Percentiles rank a stretch among this genome's conserved stretches.
Evolutionary conservation across 2,797 vertebrate genomes (phyloP).

Genomic region (Poecile montanus): DNA sequence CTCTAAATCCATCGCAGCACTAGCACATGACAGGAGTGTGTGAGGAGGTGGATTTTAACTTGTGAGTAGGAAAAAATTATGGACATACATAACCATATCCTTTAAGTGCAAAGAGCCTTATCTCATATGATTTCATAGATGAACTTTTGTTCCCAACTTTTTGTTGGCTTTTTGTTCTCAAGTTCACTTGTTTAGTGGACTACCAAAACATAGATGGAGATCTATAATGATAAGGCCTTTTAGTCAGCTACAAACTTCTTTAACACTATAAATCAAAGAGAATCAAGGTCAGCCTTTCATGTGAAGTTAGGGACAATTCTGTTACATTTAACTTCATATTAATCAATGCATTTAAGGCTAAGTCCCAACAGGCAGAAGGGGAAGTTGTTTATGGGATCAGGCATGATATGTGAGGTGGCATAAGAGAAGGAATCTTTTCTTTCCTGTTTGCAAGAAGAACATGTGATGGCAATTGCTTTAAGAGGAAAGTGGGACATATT

Average conservation of each 20-base stretch:
- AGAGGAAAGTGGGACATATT: background rate
- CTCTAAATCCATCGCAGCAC: background rate
- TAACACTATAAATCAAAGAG: background rate
- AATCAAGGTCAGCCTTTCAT: background rate
- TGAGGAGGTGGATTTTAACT: background rate
- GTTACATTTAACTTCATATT: conserved; percentile 38
- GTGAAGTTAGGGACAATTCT: background rate
- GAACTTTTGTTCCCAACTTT: background rate
- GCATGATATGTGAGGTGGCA: conserved; percentile 48
- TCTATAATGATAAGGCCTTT: background rate
- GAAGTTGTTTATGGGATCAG: conserved; percentile 42
- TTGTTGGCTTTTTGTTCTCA: background rate
- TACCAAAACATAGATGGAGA: background rate
- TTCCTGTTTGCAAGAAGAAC: conserved; percentile 49
- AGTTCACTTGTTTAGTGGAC: background rate
- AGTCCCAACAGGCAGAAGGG: conserved; percentile 42
- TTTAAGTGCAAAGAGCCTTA: background rate
- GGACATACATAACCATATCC: background rate
- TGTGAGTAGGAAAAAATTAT: background rate
- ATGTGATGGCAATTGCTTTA: background rate
- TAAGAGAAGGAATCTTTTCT: conserved; percentile 28
- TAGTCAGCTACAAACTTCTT: background rate
- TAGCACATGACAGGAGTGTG: background rate
- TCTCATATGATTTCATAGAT: background rate
- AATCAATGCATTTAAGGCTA: conserved; percentile 52